A percentile compares a stretch with the other conserved stretches of the same genome.
phyloP scores from a whole-genome alignment of 1,140 invertebrate genomes.

The Diuraphis noxia region DNA sequence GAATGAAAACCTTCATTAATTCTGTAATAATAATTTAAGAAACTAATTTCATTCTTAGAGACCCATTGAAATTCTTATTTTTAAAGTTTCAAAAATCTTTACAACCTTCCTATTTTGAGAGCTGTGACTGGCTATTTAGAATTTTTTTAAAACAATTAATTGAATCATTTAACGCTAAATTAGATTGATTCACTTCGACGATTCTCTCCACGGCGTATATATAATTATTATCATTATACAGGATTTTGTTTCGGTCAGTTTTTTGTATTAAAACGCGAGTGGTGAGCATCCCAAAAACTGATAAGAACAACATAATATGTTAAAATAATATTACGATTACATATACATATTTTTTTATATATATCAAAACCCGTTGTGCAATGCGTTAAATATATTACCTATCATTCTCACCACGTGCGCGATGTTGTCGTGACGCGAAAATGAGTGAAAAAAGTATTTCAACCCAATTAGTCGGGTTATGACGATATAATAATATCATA shows the following conservation, averaged over 20 bases:
- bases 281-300: neutral
- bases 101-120: neutral
- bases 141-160: neutral
- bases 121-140: neutral
- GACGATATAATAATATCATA: slow-evolving; percentile 32
- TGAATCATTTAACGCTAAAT: neutral
- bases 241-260: neutral
- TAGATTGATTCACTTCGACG: neutral
- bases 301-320: neutral
- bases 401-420: neutral
- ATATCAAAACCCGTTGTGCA: neutral
- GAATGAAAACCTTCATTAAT: neutral
- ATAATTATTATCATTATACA: neutral
- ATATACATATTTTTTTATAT: neutral
- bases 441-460: neutral
- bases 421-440: slow-evolving; percentile 40
- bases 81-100: neutral
- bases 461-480: slow-evolving; percentile 45
- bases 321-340: neutral
- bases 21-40: neutral
- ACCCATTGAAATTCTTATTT: neutral
- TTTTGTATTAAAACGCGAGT: neutral
- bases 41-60: neutral
- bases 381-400: neutral
- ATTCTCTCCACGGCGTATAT: neutral